Evolutionary conservation across 2,888 invertebrate species (phyloP).

Genomic region (Cetonia aurata): DNA sequence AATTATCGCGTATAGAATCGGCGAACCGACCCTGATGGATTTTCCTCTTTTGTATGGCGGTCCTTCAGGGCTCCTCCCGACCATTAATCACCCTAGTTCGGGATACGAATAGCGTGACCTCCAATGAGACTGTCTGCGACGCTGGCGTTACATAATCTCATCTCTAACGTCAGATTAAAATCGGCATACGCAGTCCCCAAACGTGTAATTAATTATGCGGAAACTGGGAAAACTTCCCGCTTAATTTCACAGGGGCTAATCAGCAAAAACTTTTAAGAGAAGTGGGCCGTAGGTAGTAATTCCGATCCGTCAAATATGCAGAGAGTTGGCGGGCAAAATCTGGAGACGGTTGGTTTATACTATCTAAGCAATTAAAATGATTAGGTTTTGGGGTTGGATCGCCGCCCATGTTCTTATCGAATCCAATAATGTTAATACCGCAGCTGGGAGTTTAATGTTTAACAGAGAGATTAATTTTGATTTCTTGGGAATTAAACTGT

Average conservation of each 20-base stretch:
- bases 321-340: too few species aligned
- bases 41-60: slow-evolving; percentile 7
- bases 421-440: too few species aligned
- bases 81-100: slow-evolving; percentile 18
- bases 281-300: not conserved
- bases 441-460: too few species aligned
- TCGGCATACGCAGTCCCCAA: slow-evolving; percentile 8
- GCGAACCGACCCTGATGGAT: not conserved
- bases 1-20: too few species aligned
- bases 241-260: not conserved
- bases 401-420: too few species aligned
- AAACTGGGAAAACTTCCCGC: slow-evolving; percentile 19
- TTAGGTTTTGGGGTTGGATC: too few species aligned
- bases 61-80: not conserved
- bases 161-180: slow-evolving; percentile 26
- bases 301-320: not conserved
- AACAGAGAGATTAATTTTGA: too few species aligned
- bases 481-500: too few species aligned
- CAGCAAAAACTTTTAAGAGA: slow-evolving; percentile 3
- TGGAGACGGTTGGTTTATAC: too few species aligned
- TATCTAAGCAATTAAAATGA: too few species aligned
- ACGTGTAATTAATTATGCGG: slow-evolving; percentile 29
- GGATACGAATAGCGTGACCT: not conserved
- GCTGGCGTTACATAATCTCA: not conserved
- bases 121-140: not conserved